phyloP scores from a whole-genome alignment of 2,113 vertebrate genomes.

The Gobio gobio region DNA sequence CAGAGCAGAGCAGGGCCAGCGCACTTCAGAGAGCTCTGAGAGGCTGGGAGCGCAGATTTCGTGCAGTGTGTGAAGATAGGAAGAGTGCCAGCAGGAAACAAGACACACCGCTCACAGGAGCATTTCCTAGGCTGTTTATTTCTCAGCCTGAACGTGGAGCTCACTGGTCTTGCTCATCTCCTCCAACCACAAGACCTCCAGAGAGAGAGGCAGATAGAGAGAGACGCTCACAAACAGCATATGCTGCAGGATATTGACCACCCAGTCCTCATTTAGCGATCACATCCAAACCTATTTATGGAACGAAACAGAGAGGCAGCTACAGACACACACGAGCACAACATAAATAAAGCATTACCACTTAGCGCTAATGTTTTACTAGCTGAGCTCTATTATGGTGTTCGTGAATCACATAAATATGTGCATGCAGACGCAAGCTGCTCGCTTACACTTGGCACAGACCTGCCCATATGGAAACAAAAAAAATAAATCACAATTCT shows the following conservation, averaged over 20 bases:
- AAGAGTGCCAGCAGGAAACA: constrained; percentile 40
- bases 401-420: constrained; percentile 11
- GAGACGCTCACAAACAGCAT: not conserved
- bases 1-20: constrained; percentile 30
- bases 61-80: constrained; percentile 37
- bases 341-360: constrained; percentile 31
- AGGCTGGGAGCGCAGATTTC: constrained; percentile 33
- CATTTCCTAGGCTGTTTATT: constrained; percentile 49
- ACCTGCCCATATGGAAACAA: not conserved
- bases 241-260: constrained; percentile 67
- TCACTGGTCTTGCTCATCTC: constrained; percentile 14
- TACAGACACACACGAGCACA: constrained; percentile 25
- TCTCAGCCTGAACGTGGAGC: constrained; percentile 50
- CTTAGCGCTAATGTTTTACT: constrained; percentile 29
- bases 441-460: not conserved
- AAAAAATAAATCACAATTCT: too few relatives aligned
- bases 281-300: constrained; percentile 74
- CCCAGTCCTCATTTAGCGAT: constrained; percentile 67
- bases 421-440: not conserved
- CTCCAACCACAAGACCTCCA: constrained; percentile 19
- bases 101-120: constrained; percentile 47
- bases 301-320: constrained; percentile 61
- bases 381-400: not conserved
- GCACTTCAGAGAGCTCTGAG: constrained; percentile 33
- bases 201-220: constrained; percentile 32